These are phyloP conservation scores for Diaprepes abbreviatus DNA, from an alignment of 2,888 invertebrate genomes.

Conservation along the genomic window DNA sequence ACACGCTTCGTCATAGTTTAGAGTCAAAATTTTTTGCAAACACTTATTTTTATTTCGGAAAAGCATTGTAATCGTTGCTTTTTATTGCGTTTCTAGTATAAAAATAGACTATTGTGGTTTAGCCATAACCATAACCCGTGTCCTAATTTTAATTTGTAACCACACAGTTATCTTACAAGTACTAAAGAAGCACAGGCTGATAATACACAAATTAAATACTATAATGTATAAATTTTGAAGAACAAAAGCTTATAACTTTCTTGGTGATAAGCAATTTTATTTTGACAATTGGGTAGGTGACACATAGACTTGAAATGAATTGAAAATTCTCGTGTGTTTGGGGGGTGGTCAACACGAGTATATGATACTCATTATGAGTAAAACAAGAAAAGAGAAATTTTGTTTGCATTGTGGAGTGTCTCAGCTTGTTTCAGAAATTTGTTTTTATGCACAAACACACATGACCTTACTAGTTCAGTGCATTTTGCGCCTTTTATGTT, in stretches of 20 bases:
- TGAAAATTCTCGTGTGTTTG: conserved; percentile 1
- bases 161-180: neutral
- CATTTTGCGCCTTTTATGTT: neutral
- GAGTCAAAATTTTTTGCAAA: conserved; percentile 54
- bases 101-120: conserved; percentile 6
- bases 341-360: neutral
- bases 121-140: neutral
- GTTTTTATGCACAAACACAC: conserved; percentile 7
- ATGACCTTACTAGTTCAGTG: neutral
- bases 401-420: neutral
- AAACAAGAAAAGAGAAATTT: neutral
- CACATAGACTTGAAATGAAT: neutral
- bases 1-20: conserved; percentile 66
- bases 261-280: neutral
- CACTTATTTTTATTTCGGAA: conserved; percentile 59
- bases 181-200: neutral
- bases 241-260: neutral
- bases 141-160: neutral
- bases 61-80: conserved; percentile 50
- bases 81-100: neutral
- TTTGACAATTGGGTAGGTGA: neutral
- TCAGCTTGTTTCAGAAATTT: neutral
- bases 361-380: neutral
- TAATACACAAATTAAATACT: neutral
- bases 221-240: neutral